Conservation (phyloP, 2,797 vertebrate genomes). For the Lates japonicus region DNA sequence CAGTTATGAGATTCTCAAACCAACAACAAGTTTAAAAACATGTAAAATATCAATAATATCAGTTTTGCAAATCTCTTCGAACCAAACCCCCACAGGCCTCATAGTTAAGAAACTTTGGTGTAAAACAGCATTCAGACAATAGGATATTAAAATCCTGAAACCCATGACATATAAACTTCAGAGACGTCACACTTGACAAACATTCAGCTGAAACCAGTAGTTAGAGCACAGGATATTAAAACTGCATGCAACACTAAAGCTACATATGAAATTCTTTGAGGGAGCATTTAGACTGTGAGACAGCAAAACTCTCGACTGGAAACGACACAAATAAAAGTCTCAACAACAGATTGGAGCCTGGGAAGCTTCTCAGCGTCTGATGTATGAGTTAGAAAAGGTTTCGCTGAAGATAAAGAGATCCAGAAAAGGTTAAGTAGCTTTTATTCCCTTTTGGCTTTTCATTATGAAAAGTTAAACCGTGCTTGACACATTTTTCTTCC, state of each 20-base stretch:
- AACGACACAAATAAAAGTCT: not conserved
- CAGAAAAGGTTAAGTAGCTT: conserved; percentile 53
- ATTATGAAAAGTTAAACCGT: conserved; percentile 21
- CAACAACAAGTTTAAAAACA: too few relatives aligned
- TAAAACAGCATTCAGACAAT: too few relatives aligned
- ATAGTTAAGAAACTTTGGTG: too few relatives aligned
- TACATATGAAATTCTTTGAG: not conserved
- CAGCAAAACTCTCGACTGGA: not conserved
- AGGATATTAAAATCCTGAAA: too few relatives aligned
- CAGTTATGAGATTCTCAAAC: too few relatives aligned
- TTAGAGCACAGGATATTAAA: not conserved
- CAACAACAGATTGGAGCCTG: not conserved
- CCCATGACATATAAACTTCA: too few relatives aligned
- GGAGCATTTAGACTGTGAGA: not conserved
- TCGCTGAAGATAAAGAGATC: conserved; percentile 32
- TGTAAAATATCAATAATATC: too few relatives aligned
- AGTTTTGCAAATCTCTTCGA: too few relatives aligned
- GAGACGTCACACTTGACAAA: not conserved
- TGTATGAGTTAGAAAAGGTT: conserved; percentile 15
- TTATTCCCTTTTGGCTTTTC: conserved; percentile 38
- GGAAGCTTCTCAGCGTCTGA: conserved; percentile 2
- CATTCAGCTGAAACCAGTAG: not conserved
- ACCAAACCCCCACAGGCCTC: too few relatives aligned
- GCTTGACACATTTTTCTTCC: conserved; percentile 31
- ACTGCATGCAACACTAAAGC: not conserved